These are phyloP conservation scores for Tolmerus cingulatus DNA, from an alignment of 2,888 invertebrate species.

Conservation along the genomic window DNA sequence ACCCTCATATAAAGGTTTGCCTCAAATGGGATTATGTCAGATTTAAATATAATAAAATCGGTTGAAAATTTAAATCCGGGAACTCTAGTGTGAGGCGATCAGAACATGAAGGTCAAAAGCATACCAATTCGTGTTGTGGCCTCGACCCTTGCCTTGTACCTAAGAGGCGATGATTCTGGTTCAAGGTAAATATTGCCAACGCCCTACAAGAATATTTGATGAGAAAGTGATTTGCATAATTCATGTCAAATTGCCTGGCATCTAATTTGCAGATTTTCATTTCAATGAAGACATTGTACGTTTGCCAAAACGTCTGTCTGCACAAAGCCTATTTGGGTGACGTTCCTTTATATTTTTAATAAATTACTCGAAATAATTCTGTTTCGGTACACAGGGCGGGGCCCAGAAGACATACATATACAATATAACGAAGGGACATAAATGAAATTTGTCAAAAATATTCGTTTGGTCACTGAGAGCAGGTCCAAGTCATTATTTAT, in stretches of 20 bases:
- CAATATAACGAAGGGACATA: background rate
- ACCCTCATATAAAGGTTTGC: too few species aligned
- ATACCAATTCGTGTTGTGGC: background rate
- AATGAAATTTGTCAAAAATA: constrained; percentile 23
- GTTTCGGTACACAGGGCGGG: background rate
- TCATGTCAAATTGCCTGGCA: background rate
- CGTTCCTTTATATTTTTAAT: background rate
- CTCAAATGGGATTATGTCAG: too few species aligned
- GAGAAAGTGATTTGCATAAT: background rate
- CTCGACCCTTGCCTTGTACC: background rate
- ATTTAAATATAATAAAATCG: too few species aligned
- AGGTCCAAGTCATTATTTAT: constrained; percentile 31
- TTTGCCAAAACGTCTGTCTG: background rate
- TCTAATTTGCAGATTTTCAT: background rate
- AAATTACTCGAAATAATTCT: constrained; percentile 2
- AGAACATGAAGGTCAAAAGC: background rate
- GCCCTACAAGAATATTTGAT: background rate
- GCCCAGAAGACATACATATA: background rate
- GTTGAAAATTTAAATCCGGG: background rate
- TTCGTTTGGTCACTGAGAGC: background rate
- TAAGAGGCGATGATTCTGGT: background rate
- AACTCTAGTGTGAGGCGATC: background rate
- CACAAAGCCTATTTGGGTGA: background rate
- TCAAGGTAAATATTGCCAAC: background rate
- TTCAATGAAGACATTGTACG: background rate